A percentile compares a stretch with the other conserved stretches of the same genome.
Conservation (phyloP, 2,113 vertebrate species). For the Petrocephalus microphthalmus region DNA sequence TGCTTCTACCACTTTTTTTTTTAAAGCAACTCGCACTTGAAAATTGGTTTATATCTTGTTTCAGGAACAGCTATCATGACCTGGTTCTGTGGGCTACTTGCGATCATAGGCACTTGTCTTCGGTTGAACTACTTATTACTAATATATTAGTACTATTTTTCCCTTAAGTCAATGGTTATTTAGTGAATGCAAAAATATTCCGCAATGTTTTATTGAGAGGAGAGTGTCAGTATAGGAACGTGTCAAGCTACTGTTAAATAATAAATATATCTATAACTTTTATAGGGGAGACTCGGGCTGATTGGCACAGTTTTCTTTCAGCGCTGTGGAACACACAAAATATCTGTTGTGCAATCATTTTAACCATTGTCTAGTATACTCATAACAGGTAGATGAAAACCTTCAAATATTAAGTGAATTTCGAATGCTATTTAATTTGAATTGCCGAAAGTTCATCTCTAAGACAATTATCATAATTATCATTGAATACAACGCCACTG, state of each 20-base stretch:
- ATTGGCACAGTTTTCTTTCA: not conserved
- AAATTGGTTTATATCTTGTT: not conserved
- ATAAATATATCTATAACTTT: not conserved
- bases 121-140: not conserved
- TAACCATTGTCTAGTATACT: too few species aligned
- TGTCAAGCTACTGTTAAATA: not conserved
- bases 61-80: not conserved
- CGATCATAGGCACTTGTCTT: not conserved
- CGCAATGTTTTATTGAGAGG: not conserved
- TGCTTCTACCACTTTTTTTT: not conserved
- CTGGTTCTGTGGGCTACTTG: not conserved
- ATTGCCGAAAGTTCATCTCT: not conserved
- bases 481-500: not conserved
- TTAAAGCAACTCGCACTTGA: not conserved
- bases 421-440: not conserved
- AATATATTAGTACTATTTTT: not conserved
- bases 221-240: not conserved
- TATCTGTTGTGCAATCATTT: not conserved
- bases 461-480: not conserved
- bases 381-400: too few species aligned
- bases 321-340: not conserved
- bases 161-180: not conserved
- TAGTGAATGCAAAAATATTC: not conserved
- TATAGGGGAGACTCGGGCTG: not conserved
- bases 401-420: not conserved